Evolutionary conservation across 2,113 vertebrate species (phyloP).

Genomic region (Zosterops lateralis): DNA sequence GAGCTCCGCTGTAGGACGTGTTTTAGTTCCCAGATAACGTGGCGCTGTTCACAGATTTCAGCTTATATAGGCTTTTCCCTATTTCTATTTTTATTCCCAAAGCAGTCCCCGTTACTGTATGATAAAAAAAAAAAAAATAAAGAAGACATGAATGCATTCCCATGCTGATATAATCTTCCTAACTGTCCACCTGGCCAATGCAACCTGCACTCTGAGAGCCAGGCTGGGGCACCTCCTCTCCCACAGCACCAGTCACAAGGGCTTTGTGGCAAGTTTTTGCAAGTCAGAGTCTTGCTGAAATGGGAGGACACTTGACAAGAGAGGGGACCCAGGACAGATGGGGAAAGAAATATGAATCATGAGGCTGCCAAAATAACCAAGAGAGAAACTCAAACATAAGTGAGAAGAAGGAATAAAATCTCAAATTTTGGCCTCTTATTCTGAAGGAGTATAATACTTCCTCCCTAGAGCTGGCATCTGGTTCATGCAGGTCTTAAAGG

Average conservation of each 20-base stretch:
- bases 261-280: background rate
- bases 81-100: conserved; percentile 33
- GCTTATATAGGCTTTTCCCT: conserved; percentile 35
- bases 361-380: background rate
- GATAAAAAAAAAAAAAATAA: background rate
- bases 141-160: background rate
- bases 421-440: background rate
- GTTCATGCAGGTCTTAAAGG: background rate
- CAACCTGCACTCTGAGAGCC: background rate
- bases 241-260: background rate
- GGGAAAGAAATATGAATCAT: background rate
- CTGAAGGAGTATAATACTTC: background rate
- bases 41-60: conserved; percentile 44
- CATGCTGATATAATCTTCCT: background rate
- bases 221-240: background rate
- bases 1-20: background rate
- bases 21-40: background rate
- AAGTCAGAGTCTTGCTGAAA: background rate
- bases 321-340: background rate
- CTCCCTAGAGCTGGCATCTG: background rate
- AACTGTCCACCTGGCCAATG: background rate
- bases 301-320: background rate
- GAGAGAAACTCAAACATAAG: background rate
- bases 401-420: background rate
- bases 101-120: background rate